A percentile compares a stretch with the other conserved stretches of the same genome.
These are phyloP conservation scores for Glandiceps talaboti DNA, from an alignment of 53 echinoderm and acorn worm genomes.

Conservation along the genomic window DNA sequence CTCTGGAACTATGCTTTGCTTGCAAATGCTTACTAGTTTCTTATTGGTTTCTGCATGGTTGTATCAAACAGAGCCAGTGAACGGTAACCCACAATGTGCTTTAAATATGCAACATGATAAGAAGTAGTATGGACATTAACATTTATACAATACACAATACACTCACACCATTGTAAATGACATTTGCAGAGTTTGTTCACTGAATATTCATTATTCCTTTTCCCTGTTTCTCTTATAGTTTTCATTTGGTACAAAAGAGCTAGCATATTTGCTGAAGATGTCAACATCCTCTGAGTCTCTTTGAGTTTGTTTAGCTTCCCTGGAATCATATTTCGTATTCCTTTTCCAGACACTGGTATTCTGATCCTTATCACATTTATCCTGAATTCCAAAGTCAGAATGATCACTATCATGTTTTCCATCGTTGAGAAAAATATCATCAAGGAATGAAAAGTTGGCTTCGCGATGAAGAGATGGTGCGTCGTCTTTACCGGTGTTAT, in stretches of 20 bases:
- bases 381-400: background rate
- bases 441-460: constrained; percentile 56
- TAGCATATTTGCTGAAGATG: constrained; percentile 32
- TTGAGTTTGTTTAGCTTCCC: background rate
- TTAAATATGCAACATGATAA: too few relatives aligned
- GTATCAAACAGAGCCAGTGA: too few relatives aligned
- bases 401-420: background rate
- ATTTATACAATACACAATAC: too few relatives aligned
- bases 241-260: constrained; percentile 30
- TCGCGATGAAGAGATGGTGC: constrained; percentile 4
- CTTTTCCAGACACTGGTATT: constrained; percentile 20
- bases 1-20: too few relatives aligned
- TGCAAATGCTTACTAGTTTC: too few relatives aligned
- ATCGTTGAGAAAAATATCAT: constrained; percentile 59
- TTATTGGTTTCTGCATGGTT: too few relatives aligned
- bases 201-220: too few relatives aligned
- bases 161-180: too few relatives aligned
- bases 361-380: background rate
- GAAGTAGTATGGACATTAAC: too few relatives aligned
- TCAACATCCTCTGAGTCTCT: constrained; percentile 9
- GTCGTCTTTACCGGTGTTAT: too few relatives aligned
- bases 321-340: constrained; percentile 3
- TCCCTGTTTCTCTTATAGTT: background rate
- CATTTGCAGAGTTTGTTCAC: too few relatives aligned
- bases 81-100: too few relatives aligned